phyloP scores from a whole-genome alignment of 2,797 vertebrate species.

The Otolemur crassicaudatus region DNA sequence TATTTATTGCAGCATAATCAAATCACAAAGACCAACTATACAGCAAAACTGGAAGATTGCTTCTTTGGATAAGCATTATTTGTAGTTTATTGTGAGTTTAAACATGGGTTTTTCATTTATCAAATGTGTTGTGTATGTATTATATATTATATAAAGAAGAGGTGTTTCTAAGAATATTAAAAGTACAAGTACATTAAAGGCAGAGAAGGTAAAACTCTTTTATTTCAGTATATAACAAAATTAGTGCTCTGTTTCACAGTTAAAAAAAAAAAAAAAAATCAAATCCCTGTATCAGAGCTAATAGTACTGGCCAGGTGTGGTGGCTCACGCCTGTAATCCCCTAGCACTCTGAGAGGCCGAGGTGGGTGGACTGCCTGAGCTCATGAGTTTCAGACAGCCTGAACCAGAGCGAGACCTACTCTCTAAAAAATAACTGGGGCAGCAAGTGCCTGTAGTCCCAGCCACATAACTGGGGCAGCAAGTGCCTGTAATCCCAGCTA shows the following conservation, averaged over 20 bases:
- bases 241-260: not conserved
- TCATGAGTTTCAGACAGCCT: too few species aligned
- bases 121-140: not conserved
- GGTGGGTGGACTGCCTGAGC: too few species aligned
- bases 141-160: not conserved
- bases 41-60: not conserved
- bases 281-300: not conserved
- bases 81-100: not conserved
- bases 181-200: not conserved
- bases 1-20: conserved; percentile 27
- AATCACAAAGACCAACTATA: not conserved
- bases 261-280: not conserved
- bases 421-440: too few species aligned
- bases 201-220: not conserved
- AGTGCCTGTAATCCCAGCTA: too few species aligned
- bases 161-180: not conserved
- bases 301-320: not conserved
- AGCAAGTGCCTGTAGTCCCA: too few species aligned
- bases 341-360: too few species aligned
- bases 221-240: conserved; percentile 31
- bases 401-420: too few species aligned
- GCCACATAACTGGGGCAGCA: too few species aligned
- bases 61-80: not conserved
- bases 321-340: too few species aligned
- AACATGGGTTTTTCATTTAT: not conserved